Evolutionary conservation across 1,140 invertebrate genomes (phyloP), one percentile per base, ranked within the genome.

Genomic region (Stenopsyche tienmushanensis): DNA sequence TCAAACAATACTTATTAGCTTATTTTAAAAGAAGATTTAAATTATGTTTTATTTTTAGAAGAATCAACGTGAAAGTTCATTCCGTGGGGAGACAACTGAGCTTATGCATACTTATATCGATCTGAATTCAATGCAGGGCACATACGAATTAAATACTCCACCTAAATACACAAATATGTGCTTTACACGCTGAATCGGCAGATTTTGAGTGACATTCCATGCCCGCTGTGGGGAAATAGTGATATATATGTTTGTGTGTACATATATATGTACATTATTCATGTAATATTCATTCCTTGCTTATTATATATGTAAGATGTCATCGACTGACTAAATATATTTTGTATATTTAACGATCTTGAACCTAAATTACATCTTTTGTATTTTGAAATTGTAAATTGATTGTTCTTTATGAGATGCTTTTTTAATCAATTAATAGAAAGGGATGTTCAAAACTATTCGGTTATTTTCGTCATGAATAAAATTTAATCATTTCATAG

Each of bases 301-400:
- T 47, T 47, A 47, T n/a, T n/a, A n/a, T n/a, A n/a, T n/a, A 47
- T 7, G 44, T 47, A 47, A 47, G 44, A 47, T 44, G 39, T 45
- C 39, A 25, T 59, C 41, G 55, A 59, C 55, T 59, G 55, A 59
- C 39, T 59, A 59, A 59, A 45, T 59, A 59, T 59, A 59, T 45
- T 59, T 54, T 59, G 41, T 59, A 59, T 59, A 59, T 13, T 45
- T 59, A 47, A 34, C 41, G 29, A 34, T 34, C 13, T 34, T 47
- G 44, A 49, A 10, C 20, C 15, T 47, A 50, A 49, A 24, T 26
- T 57, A 57, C 7, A 55, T 8, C 2, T 21, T 10, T 20, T 34
- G 24, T 21, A 23, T 29, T 60, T 60, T 55, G 13, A 2, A 50
- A n/a, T n/a, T n/a, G n/a, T n/a, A n/a, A n/a, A n/a, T 54, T 62